Base-by-base conservation (phyloP, 1,140 invertebrate species). In the Rhagoletis zephyria region DNA sequence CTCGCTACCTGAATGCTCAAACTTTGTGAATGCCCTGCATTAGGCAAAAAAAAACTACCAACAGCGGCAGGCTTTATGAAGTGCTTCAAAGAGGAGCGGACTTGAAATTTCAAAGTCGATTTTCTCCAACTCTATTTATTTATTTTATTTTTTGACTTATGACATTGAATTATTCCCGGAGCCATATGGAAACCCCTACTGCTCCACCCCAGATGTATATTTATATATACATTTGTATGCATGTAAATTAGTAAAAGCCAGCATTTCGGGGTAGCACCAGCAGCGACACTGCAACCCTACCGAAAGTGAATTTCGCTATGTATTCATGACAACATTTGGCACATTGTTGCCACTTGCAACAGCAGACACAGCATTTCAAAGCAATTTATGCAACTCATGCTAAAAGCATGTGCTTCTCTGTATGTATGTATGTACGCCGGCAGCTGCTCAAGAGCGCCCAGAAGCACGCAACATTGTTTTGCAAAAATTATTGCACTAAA, bases 401-500 rank as follows among this genome's bases (percentile, higher is more conserved):
- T 12, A 51, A 30, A 30, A 14, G 30, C 5, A 63, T 61, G 59
- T 30, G 30, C 30, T 30, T 30, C 30, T 30, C 40, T 45, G 85
- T 30, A 85, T 16, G 81, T 56, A 30, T 30, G 30, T 30, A 30
- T 56, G 61, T n/a, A 63, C 30, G 74, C 12, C 9, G n/a, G n/a
- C 19, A n/a, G n/a, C 74, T 81, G 45, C 74, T 81, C 48, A 19
- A 81, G 16, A 19, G 51, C 74, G 48, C 48, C 74, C 74, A 81
- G 56, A 81, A 56, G 74, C 16, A 81, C 19, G 74, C 74, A 85
- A 85, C 59, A 85, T 63, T 85, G 85, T 85, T 85, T 85, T 85
- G 64, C 5, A 63, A 87, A 81, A 87, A 87, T 87, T 87, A 87
- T 87, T 87, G 64, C 86, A 61, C 61, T 51, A 87, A 87, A 61